Percentiles rank a stretch among this genome's conserved stretches.
These are phyloP conservation scores for Turdus rufiventris DNA, from an alignment of 2,113 vertebrate genomes.

Conservation along the genomic window DNA sequence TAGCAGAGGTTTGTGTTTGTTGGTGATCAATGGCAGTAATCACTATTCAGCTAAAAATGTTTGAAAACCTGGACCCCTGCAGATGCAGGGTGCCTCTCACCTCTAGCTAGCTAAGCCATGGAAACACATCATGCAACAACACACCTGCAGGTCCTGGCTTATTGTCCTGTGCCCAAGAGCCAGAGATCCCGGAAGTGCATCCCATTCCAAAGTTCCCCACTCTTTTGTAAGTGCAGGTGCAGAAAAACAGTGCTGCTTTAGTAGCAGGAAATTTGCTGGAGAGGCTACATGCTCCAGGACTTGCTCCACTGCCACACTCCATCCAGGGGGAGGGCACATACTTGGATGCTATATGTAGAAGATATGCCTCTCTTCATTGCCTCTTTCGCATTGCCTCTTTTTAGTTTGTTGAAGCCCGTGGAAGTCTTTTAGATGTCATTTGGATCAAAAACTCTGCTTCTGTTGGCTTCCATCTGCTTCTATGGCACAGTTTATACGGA, in stretches of 20 bases:
- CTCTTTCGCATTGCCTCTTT: background rate
- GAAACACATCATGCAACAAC: background rate
- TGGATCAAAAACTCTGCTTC: background rate
- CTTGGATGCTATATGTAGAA: background rate
- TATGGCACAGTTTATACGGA: background rate
- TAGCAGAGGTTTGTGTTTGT: background rate
- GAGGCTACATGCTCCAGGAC: background rate
- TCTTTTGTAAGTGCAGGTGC: background rate
- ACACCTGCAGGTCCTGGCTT: background rate
- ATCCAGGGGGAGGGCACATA: background rate
- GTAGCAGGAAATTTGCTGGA: background rate
- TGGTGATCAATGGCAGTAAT: background rate
- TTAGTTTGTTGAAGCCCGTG: background rate
- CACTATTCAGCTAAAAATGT: background rate
- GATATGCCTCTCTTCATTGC: background rate
- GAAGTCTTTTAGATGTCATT: background rate
- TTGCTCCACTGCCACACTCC: background rate
- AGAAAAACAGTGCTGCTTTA: fast-evolving
- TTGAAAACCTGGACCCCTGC: background rate
- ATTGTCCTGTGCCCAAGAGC: background rate
- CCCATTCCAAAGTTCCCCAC: background rate
- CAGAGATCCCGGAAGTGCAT: background rate
- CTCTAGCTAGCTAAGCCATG: background rate
- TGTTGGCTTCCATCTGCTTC: background rate
- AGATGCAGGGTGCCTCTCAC: background rate